Evolutionary conservation across 2,113 vertebrate genomes (phyloP).

Genomic region (Mohoua ochrocephala): DNA sequence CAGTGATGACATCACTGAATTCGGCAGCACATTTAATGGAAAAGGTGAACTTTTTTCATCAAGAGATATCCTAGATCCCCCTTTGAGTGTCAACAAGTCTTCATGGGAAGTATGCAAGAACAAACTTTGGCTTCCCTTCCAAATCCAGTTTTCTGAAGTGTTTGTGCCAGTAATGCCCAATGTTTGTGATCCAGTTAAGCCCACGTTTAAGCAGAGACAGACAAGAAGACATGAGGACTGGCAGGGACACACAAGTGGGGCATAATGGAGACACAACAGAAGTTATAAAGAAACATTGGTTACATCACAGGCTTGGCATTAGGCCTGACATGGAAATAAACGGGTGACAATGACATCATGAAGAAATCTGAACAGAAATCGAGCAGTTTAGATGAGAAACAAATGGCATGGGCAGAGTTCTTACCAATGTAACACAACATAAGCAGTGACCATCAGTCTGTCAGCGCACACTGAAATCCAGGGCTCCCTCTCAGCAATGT

Average conservation of each 20-base stretch:
- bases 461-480: neutral
- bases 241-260: neutral
- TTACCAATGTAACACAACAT: fast-evolving
- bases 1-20: neutral
- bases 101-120: neutral
- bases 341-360: neutral
- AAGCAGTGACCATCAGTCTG: neutral
- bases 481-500: fast-evolving
- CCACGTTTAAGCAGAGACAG: neutral
- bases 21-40: neutral
- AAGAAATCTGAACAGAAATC: neutral
- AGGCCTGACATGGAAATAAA: neutral
- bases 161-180: neutral
- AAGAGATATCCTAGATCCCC: neutral
- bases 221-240: neutral
- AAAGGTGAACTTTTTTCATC: neutral
- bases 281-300: neutral
- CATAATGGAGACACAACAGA: neutral
- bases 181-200: neutral
- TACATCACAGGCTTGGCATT: neutral
- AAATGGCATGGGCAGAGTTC: neutral
- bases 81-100: neutral
- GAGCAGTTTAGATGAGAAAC: neutral
- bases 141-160: neutral
- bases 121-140: neutral